Evolutionary conservation across 2,113 vertebrate genomes (phyloP).

Genomic region (Irena cyanogastra): DNA sequence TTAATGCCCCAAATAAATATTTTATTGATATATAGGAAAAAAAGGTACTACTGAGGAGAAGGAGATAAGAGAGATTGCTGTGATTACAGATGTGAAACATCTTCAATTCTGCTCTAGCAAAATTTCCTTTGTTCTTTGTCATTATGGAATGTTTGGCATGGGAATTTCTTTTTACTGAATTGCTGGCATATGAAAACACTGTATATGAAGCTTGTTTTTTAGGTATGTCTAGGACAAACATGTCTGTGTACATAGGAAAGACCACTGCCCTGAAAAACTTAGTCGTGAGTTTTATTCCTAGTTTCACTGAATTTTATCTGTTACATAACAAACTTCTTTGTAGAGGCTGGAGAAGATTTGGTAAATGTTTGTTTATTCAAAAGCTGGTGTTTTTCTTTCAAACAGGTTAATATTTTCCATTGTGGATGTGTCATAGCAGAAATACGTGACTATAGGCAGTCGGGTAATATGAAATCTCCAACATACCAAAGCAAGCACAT

Average conservation of each 20-base stretch:
- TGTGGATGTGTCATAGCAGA: slow-evolving; percentile 97
- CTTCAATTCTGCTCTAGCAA: not conserved
- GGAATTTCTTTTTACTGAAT: not conserved
- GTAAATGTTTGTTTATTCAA: not conserved
- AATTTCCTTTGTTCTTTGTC: not conserved
- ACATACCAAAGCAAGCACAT: slow-evolving; percentile 92
- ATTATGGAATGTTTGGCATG: not conserved
- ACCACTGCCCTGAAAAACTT: not conserved
- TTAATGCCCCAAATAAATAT: not conserved
- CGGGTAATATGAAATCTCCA: slow-evolving; percentile 89
- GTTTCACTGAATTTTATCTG: not conserved
- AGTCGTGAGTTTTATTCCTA: not conserved
- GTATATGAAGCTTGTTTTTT: not conserved
- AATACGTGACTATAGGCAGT: slow-evolving; percentile 95
- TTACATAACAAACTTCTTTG: not conserved
- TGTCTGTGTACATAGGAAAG: not conserved
- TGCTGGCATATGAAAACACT: not conserved
- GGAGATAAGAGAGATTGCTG: not conserved
- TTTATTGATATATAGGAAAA: not conserved
- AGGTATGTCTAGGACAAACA: not conserved
- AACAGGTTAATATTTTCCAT: slow-evolving; percentile 97
- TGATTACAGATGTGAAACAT: not conserved
- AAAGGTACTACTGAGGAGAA: not conserved
- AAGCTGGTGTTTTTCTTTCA: not conserved
- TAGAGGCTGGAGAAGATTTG: not conserved